A percentile compares a stretch with the other conserved stretches of the same genome.
phyloP scores from a whole-genome alignment of 2,797 vertebrate species.

The Lithobates sylvaticus region DNA sequence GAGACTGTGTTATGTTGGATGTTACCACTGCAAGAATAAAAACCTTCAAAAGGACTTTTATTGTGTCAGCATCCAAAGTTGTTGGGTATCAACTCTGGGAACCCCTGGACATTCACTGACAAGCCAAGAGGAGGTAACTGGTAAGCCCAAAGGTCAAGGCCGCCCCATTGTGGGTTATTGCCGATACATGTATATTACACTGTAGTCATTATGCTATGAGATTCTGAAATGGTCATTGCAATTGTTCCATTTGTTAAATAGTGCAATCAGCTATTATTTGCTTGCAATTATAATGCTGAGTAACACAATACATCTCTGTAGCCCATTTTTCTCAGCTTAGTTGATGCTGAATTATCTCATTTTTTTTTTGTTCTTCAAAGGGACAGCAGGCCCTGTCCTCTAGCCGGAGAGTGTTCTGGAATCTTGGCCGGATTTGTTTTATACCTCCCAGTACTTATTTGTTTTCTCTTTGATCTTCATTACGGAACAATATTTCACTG shows the following conservation, averaged over 20 bases:
- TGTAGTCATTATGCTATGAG: no score
- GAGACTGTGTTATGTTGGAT: no score
- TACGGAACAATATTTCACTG: constrained; percentile 51
- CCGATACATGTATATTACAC: no score
- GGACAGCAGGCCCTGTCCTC: constrained; percentile 1
- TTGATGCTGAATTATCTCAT: constrained; percentile 5
- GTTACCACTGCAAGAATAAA: no score
- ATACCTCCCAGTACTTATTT: constrained; percentile 48
- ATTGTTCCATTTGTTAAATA: neutral
- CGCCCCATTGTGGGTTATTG: no score
- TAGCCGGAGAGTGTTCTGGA: constrained; percentile 18
- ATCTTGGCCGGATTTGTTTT: constrained; percentile 46
- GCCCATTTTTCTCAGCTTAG: neutral
- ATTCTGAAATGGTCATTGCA: no score
- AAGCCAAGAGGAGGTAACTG: no score
- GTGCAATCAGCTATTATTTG: neutral
- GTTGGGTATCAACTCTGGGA: no score
- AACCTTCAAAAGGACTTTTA: no score
- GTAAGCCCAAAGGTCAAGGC: no score
- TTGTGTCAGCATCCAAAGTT: no score
- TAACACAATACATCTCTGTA: neutral
- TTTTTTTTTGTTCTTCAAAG: constrained; percentile 43
- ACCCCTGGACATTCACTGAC: no score
- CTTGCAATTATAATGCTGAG: neutral
- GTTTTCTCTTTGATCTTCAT: constrained; percentile 55